Evolutionary conservation across 2,113 vertebrate genomes (phyloP).

Genomic region (Alces alces): DNA sequence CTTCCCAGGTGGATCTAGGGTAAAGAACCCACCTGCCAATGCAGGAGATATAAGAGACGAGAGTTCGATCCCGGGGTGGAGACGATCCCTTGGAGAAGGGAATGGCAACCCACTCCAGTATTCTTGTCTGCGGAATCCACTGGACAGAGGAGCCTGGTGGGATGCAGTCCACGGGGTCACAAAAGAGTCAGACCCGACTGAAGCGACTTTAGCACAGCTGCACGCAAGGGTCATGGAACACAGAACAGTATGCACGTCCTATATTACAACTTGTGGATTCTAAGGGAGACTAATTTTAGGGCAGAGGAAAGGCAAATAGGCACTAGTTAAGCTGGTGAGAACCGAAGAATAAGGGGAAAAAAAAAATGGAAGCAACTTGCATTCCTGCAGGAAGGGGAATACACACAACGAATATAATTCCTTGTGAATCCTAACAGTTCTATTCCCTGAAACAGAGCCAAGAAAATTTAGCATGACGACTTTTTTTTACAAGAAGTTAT

Average conservation of each 20-base stretch:
- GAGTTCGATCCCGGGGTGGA: not conserved
- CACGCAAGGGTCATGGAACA: not conserved
- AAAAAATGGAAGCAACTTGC: not conserved
- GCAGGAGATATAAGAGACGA: not conserved
- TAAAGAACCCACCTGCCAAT: not conserved
- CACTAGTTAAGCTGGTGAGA: no score
- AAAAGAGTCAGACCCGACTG: not conserved
- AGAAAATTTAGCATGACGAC: not conserved
- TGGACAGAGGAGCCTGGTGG: not conserved
- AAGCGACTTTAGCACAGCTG: fast-evolving
- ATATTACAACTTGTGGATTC: not conserved
- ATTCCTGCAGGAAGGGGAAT: not conserved
- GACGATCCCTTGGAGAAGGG: not conserved
- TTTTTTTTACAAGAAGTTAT: not conserved
- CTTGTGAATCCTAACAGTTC: not conserved
- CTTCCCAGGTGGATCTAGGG: not conserved
- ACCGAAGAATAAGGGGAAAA: not conserved
- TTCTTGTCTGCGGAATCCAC: not conserved
- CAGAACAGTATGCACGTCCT: no score
- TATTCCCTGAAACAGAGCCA: not conserved
- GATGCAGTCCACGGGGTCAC: not conserved
- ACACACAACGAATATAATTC: fast-evolving
- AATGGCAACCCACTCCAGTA: no score
- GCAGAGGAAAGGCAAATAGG: fast-evolving
- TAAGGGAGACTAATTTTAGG: not conserved